Percentiles rank a stretch among this genome's conserved stretches.
Conservation (phyloP, 2,797 vertebrate genomes). For the Hemibagrus guttatus region DNA sequence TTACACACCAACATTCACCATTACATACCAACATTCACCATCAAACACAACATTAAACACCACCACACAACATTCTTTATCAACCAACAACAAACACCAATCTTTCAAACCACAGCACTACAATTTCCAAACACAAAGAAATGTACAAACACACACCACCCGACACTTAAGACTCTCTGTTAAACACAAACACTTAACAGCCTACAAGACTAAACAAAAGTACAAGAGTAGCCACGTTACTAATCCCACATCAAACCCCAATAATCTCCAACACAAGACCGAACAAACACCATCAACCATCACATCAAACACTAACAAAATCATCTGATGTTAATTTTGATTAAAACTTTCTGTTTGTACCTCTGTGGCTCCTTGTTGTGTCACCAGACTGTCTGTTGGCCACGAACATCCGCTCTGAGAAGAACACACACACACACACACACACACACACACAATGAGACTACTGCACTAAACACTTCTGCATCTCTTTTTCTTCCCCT, state of each 20-base stretch:
- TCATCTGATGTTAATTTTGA: neutral
- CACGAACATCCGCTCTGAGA: slow-evolving; percentile 82
- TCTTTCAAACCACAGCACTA: neutral
- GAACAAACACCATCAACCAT: neutral
- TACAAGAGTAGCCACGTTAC: neutral
- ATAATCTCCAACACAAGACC: neutral
- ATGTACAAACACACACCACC: neutral
- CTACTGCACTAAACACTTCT: slow-evolving; percentile 9
- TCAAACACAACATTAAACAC: neutral
- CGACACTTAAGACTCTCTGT: neutral
- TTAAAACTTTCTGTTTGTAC: slow-evolving; percentile 62
- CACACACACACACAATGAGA: slow-evolving; percentile 25
- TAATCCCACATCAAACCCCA: neutral
- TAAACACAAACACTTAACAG: neutral
- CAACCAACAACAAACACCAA: neutral
- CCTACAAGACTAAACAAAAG: neutral
- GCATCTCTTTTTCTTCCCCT: slow-evolving; percentile 4
- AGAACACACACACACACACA: slow-evolving; percentile 26
- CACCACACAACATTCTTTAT: neutral
- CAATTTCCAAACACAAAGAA: neutral
- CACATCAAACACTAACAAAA: neutral
- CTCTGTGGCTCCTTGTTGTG: slow-evolving; percentile 78
- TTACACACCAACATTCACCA: neutral
- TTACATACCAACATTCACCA: neutral
- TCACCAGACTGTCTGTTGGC: slow-evolving; percentile 78